These are phyloP conservation scores for Apistogramma diplotaenia DNA, from an alignment of 2,113 vertebrate genomes.

Conservation along the genomic window DNA sequence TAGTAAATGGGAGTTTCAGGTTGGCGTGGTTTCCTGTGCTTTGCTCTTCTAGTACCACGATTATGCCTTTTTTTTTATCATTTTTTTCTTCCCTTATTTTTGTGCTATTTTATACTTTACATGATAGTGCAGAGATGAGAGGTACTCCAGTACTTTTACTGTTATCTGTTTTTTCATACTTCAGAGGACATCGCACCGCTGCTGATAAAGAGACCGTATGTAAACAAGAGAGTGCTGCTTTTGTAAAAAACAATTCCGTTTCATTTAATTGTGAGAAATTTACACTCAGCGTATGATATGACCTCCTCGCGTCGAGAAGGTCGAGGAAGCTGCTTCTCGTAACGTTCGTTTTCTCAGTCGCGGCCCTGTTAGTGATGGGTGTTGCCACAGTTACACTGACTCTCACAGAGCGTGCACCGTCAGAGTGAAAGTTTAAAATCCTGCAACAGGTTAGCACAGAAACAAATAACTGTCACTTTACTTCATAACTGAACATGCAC, in stretches of 20 bases:
- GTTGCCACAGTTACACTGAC: not conserved
- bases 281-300: not conserved
- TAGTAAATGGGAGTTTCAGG: not conserved
- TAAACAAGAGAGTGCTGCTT: not conserved
- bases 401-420: constrained; percentile 9
- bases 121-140: not conserved
- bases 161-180: not conserved
- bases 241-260: not conserved
- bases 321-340: not conserved
- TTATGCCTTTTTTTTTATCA: not conserved
- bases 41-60: not conserved
- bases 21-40: not conserved
- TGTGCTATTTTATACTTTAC: not conserved
- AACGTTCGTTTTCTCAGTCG: not conserved
- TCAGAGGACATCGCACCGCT: not conserved
- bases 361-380: not conserved
- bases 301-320: not conserved
- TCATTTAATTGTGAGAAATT: not conserved
- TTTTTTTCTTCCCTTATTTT: not conserved
- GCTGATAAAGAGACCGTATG: not conserved
- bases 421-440: constrained; percentile 65
- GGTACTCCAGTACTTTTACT: not conserved
- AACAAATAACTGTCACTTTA: constrained; percentile 56
- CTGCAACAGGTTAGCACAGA: constrained; percentile 1
- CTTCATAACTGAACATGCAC: constrained; percentile 27